phyloP scores from a whole-genome alignment of 2,888 invertebrate genomes.

The Mythimna albipuncta region DNA sequence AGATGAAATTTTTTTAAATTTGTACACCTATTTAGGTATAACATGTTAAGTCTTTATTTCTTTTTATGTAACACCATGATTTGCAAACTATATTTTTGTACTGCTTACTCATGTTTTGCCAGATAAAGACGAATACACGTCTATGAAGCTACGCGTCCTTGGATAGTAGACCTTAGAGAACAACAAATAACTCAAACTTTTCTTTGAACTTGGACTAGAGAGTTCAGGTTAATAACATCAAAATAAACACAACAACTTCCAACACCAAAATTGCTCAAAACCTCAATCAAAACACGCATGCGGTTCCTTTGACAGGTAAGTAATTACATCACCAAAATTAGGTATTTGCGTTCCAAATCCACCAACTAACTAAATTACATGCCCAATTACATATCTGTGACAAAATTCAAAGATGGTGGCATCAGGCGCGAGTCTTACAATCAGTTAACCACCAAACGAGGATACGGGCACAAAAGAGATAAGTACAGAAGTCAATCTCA shows the following conservation, averaged over 20 bases:
- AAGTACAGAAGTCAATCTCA: too few relatives aligned
- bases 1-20: too few relatives aligned
- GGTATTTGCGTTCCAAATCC: constrained; percentile 39
- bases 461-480: constrained; percentile 60
- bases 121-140: too few relatives aligned
- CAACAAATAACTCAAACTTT: too few relatives aligned
- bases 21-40: too few relatives aligned
- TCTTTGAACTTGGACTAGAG: not conserved
- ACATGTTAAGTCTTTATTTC: too few relatives aligned
- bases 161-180: too few relatives aligned
- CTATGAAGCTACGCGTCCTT: too few relatives aligned
- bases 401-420: constrained; percentile 62
- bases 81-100: too few relatives aligned
- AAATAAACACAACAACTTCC: not conserved
- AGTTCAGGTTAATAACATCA: not conserved
- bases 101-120: too few relatives aligned
- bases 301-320: constrained; percentile 18
- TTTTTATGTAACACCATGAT: too few relatives aligned
- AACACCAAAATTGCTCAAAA: not conserved
- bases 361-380: constrained; percentile 56
- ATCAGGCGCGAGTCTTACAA: constrained; percentile 55
- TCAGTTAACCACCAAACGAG: constrained; percentile 72
- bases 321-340: constrained; percentile 38
- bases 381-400: constrained; percentile 64
- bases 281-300: not conserved